A percentile compares a stretch with the other conserved stretches of the same genome.
Evolutionary conservation across 2,113 vertebrate genomes (phyloP).

Genomic region (Gambusia holbrooki): DNA sequence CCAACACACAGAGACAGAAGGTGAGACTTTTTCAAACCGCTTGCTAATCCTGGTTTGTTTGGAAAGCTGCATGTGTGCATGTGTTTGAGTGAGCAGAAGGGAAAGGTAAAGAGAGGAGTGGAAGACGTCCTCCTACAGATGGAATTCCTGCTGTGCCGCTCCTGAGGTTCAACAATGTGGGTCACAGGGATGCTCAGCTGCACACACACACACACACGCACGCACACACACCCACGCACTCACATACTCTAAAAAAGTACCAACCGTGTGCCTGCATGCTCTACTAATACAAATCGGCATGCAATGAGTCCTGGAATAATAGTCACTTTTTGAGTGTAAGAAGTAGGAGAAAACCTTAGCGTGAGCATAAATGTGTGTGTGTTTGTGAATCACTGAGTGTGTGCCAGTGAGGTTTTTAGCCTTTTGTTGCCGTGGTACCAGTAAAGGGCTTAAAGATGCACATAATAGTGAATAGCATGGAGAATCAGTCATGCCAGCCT

Average conservation of each 20-base stretch:
- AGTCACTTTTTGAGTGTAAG: slow-evolving; percentile 3
- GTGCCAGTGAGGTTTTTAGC: slow-evolving; percentile 13
- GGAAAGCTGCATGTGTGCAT: not conserved
- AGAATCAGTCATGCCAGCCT: slow-evolving; percentile 61
- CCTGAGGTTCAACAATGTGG: slow-evolving; percentile 63
- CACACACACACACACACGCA: not conserved
- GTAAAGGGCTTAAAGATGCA: slow-evolving; percentile 52
- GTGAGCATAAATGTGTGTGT: not conserved
- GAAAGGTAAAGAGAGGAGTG: not conserved
- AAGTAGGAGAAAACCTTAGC: not conserved
- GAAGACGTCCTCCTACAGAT: slow-evolving; percentile 19
- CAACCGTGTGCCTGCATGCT: slow-evolving; percentile 50
- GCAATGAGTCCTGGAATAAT: slow-evolving; percentile 13
- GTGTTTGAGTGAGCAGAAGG: not conserved
- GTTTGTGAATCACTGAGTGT: slow-evolving; percentile 15
- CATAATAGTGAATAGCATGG: slow-evolving; percentile 53
- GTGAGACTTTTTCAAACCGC: slow-evolving; percentile 61
- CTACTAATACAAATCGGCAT: slow-evolving; percentile 38
- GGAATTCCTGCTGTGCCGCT: slow-evolving; percentile 43
- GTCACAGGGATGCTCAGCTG: slow-evolving; percentile 54
- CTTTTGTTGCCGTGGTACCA: slow-evolving; percentile 44
- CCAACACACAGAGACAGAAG: slow-evolving; percentile 58
- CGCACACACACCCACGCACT: not conserved
- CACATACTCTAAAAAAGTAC: not conserved
- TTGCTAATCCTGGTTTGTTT: slow-evolving; percentile 10